phyloP scores from a whole-genome alignment of 2,797 vertebrate genomes.

The Fratercula arctica region DNA sequence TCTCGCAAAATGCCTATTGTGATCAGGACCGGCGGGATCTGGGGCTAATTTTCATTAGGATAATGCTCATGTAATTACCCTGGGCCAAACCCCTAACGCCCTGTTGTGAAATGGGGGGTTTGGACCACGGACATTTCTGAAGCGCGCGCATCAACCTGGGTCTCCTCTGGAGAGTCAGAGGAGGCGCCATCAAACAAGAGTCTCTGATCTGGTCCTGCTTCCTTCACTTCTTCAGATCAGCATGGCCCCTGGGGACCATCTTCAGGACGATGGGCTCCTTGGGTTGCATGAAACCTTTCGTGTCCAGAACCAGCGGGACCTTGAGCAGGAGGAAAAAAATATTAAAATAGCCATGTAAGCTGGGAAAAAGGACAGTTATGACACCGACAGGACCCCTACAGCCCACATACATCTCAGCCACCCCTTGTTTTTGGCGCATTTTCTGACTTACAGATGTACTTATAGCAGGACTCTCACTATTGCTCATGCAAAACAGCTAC shows the following conservation, averaged over 20 bases:
- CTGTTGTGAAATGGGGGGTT: not conserved
- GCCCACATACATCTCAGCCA: not conserved
- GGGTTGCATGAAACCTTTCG: constrained; percentile 55
- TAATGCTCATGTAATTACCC: not conserved
- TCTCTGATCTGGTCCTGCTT: not conserved
- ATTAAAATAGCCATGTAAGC: not conserved
- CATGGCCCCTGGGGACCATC: constrained; percentile 64
- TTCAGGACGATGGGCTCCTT: constrained; percentile 80
- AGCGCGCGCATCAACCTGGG: fast-evolving
- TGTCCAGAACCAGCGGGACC: constrained; percentile 78
- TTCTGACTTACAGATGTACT: not conserved
- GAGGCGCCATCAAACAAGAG: not conserved
- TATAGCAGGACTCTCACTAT: not conserved
- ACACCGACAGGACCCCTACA: not conserved
- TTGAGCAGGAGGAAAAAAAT: constrained; percentile 29
- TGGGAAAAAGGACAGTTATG: not conserved
- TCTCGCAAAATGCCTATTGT: constrained; percentile 36
- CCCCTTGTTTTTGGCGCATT: not conserved
- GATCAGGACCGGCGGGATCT: not conserved
- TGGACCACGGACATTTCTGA: not conserved
- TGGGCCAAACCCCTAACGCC: not conserved
- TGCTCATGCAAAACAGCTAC: not conserved
- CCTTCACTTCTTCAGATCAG: not conserved
- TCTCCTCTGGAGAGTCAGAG: not conserved
- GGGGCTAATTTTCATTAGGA: not conserved